These are phyloP conservation scores for Drosophila kikkawai DNA, from an alignment of 1,140 invertebrate genomes.

Conservation along the genomic window DNA sequence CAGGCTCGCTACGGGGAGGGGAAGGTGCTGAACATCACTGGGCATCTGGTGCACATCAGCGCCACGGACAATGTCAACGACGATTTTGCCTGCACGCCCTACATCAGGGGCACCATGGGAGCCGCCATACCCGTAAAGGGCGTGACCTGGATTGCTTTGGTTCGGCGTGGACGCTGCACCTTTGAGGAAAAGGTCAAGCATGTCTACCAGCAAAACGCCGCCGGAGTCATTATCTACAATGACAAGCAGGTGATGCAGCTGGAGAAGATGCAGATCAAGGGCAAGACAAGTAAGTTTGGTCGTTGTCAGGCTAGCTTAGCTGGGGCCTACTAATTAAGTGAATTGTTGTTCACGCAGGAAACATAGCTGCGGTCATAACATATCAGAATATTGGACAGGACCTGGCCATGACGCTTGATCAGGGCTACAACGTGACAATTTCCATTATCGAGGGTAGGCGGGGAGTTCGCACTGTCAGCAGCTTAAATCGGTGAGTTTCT, in stretches of 20 bases:
- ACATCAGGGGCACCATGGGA: constrained; percentile 86
- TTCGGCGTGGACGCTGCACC: constrained; percentile 90
- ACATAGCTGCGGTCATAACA: constrained; percentile 92
- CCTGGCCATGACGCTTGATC: constrained; percentile 89
- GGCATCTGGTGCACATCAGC: constrained; percentile 87
- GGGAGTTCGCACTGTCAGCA: constrained; percentile 87
- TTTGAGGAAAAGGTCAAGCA: constrained; percentile 91
- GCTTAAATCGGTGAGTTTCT: constrained; percentile 79
- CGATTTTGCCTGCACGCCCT: constrained; percentile 88
- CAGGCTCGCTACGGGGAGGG: constrained; percentile 90
- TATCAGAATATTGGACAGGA: constrained; percentile 91
- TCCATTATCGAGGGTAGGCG: constrained; percentile 88
- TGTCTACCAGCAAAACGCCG: constrained; percentile 89
- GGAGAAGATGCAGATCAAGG: constrained; percentile 90
- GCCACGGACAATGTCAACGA: constrained; percentile 86
- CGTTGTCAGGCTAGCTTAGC: no score
- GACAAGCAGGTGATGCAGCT: constrained; percentile 88
- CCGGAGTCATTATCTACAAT: constrained; percentile 91
- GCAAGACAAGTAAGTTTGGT: constrained; percentile 87
- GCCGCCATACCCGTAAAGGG: constrained; percentile 86
- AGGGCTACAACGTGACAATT: constrained; percentile 88
- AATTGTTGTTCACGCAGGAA: constrained; percentile 86
- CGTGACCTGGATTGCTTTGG: constrained; percentile 91
- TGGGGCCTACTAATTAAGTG: neutral
- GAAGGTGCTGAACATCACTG: constrained; percentile 87